Percentiles rank a stretch among this genome's conserved stretches.
Evolutionary conservation across 2,113 vertebrate genomes (phyloP).

Genomic region (Brachionichthys hirsutus): DNA sequence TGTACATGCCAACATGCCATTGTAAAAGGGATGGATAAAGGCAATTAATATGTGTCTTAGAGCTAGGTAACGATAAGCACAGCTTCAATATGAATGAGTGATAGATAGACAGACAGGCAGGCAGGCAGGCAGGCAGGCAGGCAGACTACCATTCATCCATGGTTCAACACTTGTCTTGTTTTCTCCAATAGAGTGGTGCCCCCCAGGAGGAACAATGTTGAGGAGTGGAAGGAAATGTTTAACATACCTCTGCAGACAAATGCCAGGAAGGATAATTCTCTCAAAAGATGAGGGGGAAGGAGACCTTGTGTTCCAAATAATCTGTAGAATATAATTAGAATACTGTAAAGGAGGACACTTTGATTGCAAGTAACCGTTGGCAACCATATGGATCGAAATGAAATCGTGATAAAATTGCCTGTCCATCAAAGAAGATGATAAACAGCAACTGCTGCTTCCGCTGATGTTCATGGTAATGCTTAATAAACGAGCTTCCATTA

Average conservation of each 20-base stretch:
- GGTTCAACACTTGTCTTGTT: conserved; percentile 49
- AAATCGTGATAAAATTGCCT: conserved; percentile 36
- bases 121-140: too few species aligned
- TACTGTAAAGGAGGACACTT: conserved; percentile 5
- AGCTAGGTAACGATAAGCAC: background rate
- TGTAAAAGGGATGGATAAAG: background rate
- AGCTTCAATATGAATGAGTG: background rate
- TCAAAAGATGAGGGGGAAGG: conserved; percentile 13
- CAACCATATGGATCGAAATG: conserved; percentile 48
- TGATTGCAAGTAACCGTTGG: conserved; percentile 30
- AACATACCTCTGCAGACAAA: conserved; percentile 44
- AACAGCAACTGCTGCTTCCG: conserved; percentile 18
- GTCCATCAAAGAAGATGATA: conserved; percentile 42
- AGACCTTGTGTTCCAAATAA: conserved; percentile 24
- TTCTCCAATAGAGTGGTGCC: conserved; percentile 16
- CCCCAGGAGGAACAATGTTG: conserved; percentile 27
- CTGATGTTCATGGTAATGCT: conserved; percentile 4
- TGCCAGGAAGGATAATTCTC: conserved; percentile 33
- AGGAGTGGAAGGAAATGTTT: conserved; percentile 54
- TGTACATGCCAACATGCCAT: too few species aligned
- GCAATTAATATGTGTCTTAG: background rate
- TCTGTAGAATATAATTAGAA: conserved; percentile 26
- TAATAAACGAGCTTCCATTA: conserved; percentile 11
- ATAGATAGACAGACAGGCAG: background rate
- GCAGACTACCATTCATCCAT: conserved; percentile 50